phyloP scores from a whole-genome alignment of 2,888 invertebrate genomes.

The Drosophila nr. fundita region DNA sequence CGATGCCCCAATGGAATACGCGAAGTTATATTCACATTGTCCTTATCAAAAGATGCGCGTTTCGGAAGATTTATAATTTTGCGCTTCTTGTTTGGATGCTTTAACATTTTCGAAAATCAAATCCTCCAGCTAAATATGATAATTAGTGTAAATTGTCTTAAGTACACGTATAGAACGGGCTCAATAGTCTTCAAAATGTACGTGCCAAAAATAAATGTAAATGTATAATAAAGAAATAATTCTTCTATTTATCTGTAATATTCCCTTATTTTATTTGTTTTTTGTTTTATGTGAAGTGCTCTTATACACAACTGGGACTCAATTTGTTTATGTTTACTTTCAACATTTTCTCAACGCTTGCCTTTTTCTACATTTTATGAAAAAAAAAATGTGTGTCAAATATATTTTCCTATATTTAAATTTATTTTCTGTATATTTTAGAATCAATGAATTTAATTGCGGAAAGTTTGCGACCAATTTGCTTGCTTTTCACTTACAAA shows the following conservation, averaged over 20 bases:
- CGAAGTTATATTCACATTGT: constrained; percentile 19
- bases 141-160: background rate
- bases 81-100: background rate
- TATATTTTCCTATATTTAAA: background rate
- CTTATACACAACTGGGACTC: no score
- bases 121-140: constrained; percentile 1
- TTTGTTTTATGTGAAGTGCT: background rate
- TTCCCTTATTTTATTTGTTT: background rate
- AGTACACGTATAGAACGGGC: background rate
- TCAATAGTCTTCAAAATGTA: background rate
- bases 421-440: background rate
- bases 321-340: background rate
- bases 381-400: background rate
- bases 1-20: constrained; percentile 26
- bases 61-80: background rate
- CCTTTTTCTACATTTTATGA: background rate
- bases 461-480: background rate
- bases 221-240: background rate
- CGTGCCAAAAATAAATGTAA: constrained; percentile 4
- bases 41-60: constrained; percentile 1
- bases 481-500: background rate
- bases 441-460: background rate
- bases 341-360: background rate
- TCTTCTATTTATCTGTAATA: background rate
- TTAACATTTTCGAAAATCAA: constrained; percentile 3